Base-by-base conservation (phyloP, 1,140 invertebrate genomes). In the Trachymyrmex septentrionalis region DNA sequence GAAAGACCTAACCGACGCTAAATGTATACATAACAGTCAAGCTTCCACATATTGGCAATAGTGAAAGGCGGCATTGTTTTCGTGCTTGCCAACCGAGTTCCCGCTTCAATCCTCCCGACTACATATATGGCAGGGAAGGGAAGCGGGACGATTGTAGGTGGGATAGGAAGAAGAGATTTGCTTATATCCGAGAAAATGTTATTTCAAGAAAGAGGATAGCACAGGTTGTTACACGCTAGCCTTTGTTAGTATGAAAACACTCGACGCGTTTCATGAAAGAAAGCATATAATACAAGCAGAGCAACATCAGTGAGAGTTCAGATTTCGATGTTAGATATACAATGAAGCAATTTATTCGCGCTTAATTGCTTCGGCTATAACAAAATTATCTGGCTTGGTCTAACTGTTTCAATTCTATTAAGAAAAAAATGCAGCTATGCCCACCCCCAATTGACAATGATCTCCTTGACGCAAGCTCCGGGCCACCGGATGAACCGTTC, bases 381-480 rank as follows among this genome's bases (percentile, higher is more conserved):
- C 50, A 14, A 57, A 61, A n/a, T 4, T 19, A 34, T 7, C 10
- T 69, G 24, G 50, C 21, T 66, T 10, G 9, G 0, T 48, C 12
- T 48, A 48, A 21, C 10, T 34, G 9, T 48, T 66, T 48, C 21
- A 64, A 59, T 38, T 44, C 5, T 19, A 57, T 81, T 59, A 61
- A 34, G 12, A 30, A 30, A 6, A 6, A 38, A 50, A 44, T 69
- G n/a, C 10, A 50, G 12, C 34, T 76, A 77, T 86, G 91, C 93
- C 72, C 90, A 94, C 94, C 94, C 94, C 87, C 92, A 93, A 86
- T 92, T 91, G 61, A 96, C 92, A 59, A 93, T 92, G 2, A 95
- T 95, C 86, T 96, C 96, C 77, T 95, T 95, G 81, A 94, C 95
- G 72, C 95, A 95, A 63, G 95, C 92, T 75, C 94, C 94, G 12